A percentile compares a stretch with the other conserved stretches of the same genome.
Evolutionary conservation across 2,888 invertebrate genomes (phyloP).

Genomic region (Cryptocephalus moraei): DNA sequence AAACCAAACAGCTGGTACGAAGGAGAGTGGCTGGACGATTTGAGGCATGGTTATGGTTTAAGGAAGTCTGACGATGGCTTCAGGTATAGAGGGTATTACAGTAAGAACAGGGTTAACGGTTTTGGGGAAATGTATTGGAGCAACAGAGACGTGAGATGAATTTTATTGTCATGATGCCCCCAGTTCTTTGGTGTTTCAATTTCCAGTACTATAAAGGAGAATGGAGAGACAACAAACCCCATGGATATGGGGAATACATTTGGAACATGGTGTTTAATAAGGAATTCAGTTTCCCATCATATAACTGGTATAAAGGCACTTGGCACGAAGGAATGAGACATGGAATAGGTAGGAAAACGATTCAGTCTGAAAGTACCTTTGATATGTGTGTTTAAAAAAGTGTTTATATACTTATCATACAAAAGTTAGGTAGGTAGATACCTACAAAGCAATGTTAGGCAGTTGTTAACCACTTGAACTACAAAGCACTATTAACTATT

Average conservation of each 20-base stretch:
- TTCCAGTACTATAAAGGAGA: slow-evolving; percentile 48
- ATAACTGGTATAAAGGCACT: slow-evolving; percentile 43
- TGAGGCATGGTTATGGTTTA: slow-evolving; percentile 43
- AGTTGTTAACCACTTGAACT: too few relatives aligned
- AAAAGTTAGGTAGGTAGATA: too few relatives aligned
- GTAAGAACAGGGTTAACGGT: slow-evolving; percentile 43
- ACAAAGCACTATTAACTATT: too few relatives aligned
- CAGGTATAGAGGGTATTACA: slow-evolving; percentile 49
- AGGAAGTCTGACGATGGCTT: slow-evolving; percentile 44
- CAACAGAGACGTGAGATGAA: slow-evolving; percentile 44
- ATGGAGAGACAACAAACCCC: slow-evolving; percentile 47
- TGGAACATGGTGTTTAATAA: slow-evolving; percentile 47
- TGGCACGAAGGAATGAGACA: slow-evolving; percentile 43
- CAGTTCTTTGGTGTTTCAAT: not conserved
- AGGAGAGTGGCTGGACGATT: slow-evolving; percentile 36
- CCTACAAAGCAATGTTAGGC: too few relatives aligned
- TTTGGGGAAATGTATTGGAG: slow-evolving; percentile 50
- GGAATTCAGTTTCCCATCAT: slow-evolving; percentile 43
- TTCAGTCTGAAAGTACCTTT: not conserved
- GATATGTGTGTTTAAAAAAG: too few relatives aligned
- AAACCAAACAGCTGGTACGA: slow-evolving; percentile 34
- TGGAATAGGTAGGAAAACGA: slow-evolving; percentile 15
- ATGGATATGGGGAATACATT: slow-evolving; percentile 49
- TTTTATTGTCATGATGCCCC: too few relatives aligned
- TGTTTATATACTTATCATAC: too few relatives aligned